Evolutionary conservation across 2,888 invertebrate genomes (phyloP).

Genomic region (Euclidia mi): DNA sequence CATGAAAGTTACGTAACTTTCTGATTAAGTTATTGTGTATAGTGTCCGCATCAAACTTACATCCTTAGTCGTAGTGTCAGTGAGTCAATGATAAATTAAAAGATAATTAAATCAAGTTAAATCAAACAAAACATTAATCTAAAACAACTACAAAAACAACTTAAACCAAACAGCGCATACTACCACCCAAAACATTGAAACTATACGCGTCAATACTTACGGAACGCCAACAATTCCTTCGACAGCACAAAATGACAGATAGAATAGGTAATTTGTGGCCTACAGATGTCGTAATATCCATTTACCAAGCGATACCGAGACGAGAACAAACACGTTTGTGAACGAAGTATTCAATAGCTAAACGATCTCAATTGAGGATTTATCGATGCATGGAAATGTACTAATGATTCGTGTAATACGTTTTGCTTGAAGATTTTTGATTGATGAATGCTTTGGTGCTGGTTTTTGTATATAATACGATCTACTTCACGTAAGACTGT

Average conservation of each 20-base stretch:
- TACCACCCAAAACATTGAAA: too few species aligned
- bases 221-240: constrained; percentile 38
- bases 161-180: too few species aligned
- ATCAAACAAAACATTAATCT: too few species aligned
- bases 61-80: too few species aligned
- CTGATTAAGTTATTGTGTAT: too few species aligned
- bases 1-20: too few species aligned
- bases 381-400: constrained; percentile 6
- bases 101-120: too few species aligned
- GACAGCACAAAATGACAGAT: constrained; percentile 65
- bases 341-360: constrained; percentile 45
- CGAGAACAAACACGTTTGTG: constrained; percentile 57
- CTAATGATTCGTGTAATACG: constrained; percentile 23
- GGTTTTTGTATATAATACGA: neutral
- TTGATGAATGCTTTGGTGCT: neutral
- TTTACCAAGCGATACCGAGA: constrained; percentile 48
- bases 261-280: constrained; percentile 73
- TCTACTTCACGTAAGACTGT: too few species aligned
- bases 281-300: constrained; percentile 62
- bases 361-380: constrained; percentile 19
- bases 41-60: too few species aligned
- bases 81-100: too few species aligned
- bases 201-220: neutral
- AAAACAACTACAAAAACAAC: too few species aligned
- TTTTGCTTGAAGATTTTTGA: neutral